Evolutionary conservation across 2,113 vertebrate species (phyloP), one percentile per base, ranked within the genome.

Genomic region (Entelurus aequoreus): DNA sequence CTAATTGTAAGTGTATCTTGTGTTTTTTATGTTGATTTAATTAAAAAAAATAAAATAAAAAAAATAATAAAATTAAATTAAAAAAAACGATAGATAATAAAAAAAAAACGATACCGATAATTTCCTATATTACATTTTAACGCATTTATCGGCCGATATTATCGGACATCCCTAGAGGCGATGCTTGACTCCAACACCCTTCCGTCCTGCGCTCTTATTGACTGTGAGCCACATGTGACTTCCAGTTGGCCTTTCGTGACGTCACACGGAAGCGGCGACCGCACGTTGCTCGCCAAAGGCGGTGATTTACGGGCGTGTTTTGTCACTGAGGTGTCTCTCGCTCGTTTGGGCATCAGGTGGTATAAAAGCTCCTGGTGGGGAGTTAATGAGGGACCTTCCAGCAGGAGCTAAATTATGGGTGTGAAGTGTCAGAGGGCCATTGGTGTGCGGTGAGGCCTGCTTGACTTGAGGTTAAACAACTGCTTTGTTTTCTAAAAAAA

Each of bases 341-440:
- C 55, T 49, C 36, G 38, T 67, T 58, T 42, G 38, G 19, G 16
- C 48, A 38, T 55, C 28, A 42, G 8, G 6, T 50, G 54, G 12
- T 60, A 63, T 8, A 54, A 60, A 66, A 66, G 6, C 63, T 13
- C 48, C 50, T 37, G 44, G 12, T 13, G 48, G 52, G 42, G 59
- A 63, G 21, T 35, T 48, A 40, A 57, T 42, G 38, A 57, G 40
- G 55, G 38, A 69, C 40, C 37, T 38, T 56, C 37, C 54, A 40
- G 40, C 55, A 21, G 40, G 55, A 57, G 40, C 55, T 57, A n/a
- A 57, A 44, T 42, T 63, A 49, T 47, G 48, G 53, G 59, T 12
- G 6, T 37, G 59, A 54, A 15, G 54, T 21, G 68, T 70, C 63
- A 60, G 66, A 63, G 59, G 58, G 58, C 36, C 46, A 60, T 37